These are phyloP conservation scores for Pagetopsis macropterus DNA, from an alignment of 2,797 vertebrate genomes.

Conservation along the genomic window DNA sequence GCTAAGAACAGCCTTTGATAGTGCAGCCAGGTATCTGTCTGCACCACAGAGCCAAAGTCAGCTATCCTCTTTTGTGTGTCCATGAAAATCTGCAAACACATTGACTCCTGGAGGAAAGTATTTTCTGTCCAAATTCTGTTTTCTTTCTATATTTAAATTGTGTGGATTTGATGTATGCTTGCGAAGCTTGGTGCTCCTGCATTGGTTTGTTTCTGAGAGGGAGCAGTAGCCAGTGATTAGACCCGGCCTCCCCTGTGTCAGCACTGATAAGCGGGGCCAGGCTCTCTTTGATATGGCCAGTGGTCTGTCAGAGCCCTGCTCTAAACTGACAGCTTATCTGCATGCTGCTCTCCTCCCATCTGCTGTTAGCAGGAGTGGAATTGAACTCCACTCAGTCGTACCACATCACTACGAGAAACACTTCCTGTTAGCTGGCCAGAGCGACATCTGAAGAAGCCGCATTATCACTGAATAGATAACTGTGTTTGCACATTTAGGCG, in stretches of 20 bases:
- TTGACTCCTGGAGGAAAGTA: constrained; percentile 35
- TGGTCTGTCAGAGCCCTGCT: constrained; percentile 80
- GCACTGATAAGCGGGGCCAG: constrained; percentile 83
- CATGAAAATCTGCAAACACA: constrained; percentile 9
- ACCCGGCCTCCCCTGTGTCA: constrained; percentile 78
- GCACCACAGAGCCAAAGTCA: constrained; percentile 40
- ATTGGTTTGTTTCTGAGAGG: constrained; percentile 63
- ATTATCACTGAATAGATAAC: constrained; percentile 35
- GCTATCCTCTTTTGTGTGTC: constrained; percentile 19
- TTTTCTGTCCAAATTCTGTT: constrained; percentile 8
- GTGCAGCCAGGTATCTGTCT: constrained; percentile 71
- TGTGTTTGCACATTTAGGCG: constrained; percentile 22
- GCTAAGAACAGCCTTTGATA: constrained; percentile 59
- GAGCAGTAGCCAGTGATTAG: constrained; percentile 78
- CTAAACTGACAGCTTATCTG: constrained; percentile 81
- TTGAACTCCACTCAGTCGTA: constrained; percentile 52
- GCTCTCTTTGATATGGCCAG: constrained; percentile 80
- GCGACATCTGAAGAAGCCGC: constrained; percentile 27
- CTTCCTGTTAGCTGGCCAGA: constrained; percentile 48
- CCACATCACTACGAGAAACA: constrained; percentile 37
- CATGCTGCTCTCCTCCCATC: constrained; percentile 69
- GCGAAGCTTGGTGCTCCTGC: constrained; percentile 37
- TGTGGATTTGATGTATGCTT: constrained; percentile 43
- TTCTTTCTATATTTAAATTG: constrained; percentile 28
- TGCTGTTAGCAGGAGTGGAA: constrained; percentile 60